Percentiles rank a stretch among this genome's conserved stretches.
These are phyloP conservation scores for Amphiduros pacificus DNA, from an alignment of 2,888 invertebrate species.

Conservation along the genomic window DNA sequence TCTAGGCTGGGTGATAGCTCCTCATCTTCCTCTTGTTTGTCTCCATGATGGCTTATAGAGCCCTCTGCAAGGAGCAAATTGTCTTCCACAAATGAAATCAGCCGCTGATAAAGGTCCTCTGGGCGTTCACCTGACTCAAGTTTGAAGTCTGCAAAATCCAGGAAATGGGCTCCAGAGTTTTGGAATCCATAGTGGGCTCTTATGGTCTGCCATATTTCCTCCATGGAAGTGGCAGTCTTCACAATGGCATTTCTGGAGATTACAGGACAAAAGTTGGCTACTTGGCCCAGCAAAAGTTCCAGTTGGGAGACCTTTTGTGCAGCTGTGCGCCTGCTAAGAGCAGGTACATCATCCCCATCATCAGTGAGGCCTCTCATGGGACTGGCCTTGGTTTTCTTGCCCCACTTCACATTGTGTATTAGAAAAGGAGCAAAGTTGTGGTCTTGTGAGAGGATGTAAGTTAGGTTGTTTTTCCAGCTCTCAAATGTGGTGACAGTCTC, in stretches of 20 bases:
- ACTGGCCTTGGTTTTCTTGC: conserved; percentile 20
- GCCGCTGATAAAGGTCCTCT: conserved; percentile 29
- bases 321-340: conserved; percentile 13
- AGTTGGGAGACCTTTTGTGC: conserved; percentile 25
- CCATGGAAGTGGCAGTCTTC: conserved; percentile 4
- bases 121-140: conserved; percentile 28
- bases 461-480: conserved; percentile 26
- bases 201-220: conserved; percentile 24
- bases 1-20: conserved; percentile 28
- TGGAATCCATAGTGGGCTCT: conserved; percentile 36
- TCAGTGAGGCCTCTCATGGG: conserved; percentile 20
- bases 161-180: conserved; percentile 31
- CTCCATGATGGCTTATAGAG: conserved; percentile 16
- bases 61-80: conserved; percentile 24
- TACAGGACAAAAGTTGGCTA: conserved; percentile 27
- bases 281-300: conserved; percentile 30
- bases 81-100: conserved; percentile 29
- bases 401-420: conserved; percentile 23
- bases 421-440: conserved; percentile 25
- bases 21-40: conserved; percentile 15
- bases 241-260: conserved; percentile 19
- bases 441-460: conserved; percentile 27
- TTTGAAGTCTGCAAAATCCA: conserved; percentile 26
- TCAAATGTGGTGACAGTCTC: conserved; percentile 32
- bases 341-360: conserved; percentile 22